Base-by-base conservation (phyloP, 2,797 vertebrate species). In the Microctenopoma lineatum region DNA sequence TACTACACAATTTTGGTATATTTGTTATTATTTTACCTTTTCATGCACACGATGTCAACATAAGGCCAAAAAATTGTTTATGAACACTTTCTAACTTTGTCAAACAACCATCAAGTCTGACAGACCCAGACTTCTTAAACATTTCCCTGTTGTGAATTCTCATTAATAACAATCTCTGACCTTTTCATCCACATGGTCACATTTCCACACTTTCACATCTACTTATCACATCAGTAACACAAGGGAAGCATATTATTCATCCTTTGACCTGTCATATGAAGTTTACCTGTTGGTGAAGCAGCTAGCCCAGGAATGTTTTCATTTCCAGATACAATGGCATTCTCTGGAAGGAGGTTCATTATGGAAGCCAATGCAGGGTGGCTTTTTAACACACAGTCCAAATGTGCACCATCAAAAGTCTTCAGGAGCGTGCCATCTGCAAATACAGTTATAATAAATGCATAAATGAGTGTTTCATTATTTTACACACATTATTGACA, bases 301-400 rank as follows among this genome's bases (percentile, higher is more conserved):
- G 92, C 73, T 26, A 97, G 81, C 0, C 97, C 97, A 0, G 97
- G 96, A 59, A 98, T 56, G 7, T 59, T 89, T 72, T 96, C 94
- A 47, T 92, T 77, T 26, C 95, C 93, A 0, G 96, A 96, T 3
- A 96, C 54, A 13, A 96, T 92, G 15, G 93, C 79, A 77, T 99
- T 97, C 87, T 96, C 95, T 0, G 97, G 96, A 26, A 99, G 85
- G 0, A 99, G 94, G 73, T 96, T 95, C 82, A 90, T 91, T 61
- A 90, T 29, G 0, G 75, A 70, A 68, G 85, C 88, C 80, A 99
- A 59, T 0, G 90, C 73, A 0, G 89, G 91, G 59, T 98, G 95
- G 1, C 66, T 85, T 84, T 90, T 93, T 55, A 98, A 44, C 4
- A 46, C 50, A 56, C 93, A 97, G 39, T 94, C 93, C 71, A 98